These are phyloP conservation scores for Passer domesticus DNA, from an alignment of 2,113 vertebrate genomes.

Conservation along the genomic window DNA sequence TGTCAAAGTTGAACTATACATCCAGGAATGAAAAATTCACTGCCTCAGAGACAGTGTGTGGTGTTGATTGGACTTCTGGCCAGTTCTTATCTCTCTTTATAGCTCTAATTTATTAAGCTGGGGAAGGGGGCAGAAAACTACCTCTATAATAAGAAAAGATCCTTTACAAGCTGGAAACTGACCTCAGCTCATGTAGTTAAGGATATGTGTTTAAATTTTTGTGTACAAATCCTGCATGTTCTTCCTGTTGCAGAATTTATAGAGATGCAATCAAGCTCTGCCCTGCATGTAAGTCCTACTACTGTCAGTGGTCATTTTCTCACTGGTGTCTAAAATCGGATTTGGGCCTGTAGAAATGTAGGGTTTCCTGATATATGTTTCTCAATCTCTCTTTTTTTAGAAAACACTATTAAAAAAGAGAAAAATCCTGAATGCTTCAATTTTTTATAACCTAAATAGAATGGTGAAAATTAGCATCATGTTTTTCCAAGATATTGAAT, in stretches of 20 bases:
- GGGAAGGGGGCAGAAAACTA: fast-evolving
- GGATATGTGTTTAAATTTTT: background rate
- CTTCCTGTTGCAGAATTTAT: background rate
- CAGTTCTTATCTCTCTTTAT: background rate
- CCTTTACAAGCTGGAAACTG: background rate
- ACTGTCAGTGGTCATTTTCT: background rate
- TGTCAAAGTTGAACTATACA: background rate
- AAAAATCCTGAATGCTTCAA: background rate
- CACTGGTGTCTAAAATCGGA: background rate
- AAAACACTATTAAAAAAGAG: background rate
- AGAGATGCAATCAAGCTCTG: background rate
- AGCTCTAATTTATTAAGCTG: background rate
- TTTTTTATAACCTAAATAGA: background rate
- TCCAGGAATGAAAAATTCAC: background rate
- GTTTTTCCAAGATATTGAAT: background rate
- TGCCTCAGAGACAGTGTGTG: background rate
- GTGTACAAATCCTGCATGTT: background rate
- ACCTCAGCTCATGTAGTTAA: background rate
- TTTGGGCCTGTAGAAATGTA: background rate
- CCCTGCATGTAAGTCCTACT: background rate
- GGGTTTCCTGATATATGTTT: background rate
- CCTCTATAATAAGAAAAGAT: background rate
- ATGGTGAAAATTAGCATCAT: background rate
- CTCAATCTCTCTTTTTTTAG: background rate
- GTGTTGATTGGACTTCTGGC: background rate